These are phyloP conservation scores for Epsilonema sp. DNA, from an alignment of 2,888 invertebrate genomes.

Conservation along the genomic window DNA sequence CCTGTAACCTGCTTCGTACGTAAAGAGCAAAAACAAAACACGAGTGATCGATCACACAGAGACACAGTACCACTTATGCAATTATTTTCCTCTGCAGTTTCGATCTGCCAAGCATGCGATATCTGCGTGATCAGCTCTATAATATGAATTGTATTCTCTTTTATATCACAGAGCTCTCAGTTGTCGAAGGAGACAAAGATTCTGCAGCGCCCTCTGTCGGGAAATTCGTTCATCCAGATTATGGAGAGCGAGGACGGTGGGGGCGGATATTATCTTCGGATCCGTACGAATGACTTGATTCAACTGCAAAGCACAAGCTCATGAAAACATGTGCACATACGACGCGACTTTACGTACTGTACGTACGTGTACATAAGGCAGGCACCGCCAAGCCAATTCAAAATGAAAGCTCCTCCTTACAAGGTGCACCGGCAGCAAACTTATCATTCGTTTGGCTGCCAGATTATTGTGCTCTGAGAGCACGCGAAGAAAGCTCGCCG, in stretches of 20 bases:
- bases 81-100: too few relatives aligned
- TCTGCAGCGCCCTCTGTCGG: background rate
- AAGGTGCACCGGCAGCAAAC: background rate
- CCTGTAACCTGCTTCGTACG: too few relatives aligned
- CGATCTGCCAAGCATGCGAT: too few relatives aligned
- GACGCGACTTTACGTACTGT: too few relatives aligned
- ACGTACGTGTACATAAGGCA: too few relatives aligned
- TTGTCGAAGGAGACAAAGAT: slow-evolving; percentile 1
- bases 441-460: background rate
- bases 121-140: too few relatives aligned
- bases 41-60: too few relatives aligned
- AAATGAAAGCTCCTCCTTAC: background rate
- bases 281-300: slow-evolving; percentile 1
- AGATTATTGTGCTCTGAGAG: background rate
- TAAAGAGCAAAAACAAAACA: too few relatives aligned
- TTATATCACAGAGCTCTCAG: background rate
- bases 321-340: background rate
- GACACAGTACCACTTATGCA: too few relatives aligned
- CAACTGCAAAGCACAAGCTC: background rate
- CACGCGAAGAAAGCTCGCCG: slow-evolving; percentile 4
- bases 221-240: background rate
- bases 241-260: slow-evolving; percentile 1
- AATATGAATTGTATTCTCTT: too few relatives aligned
- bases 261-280: background rate
- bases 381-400: too few relatives aligned